phyloP scores from a whole-genome alignment of 2,113 vertebrate species.

The Prietella phreatophila region DNA sequence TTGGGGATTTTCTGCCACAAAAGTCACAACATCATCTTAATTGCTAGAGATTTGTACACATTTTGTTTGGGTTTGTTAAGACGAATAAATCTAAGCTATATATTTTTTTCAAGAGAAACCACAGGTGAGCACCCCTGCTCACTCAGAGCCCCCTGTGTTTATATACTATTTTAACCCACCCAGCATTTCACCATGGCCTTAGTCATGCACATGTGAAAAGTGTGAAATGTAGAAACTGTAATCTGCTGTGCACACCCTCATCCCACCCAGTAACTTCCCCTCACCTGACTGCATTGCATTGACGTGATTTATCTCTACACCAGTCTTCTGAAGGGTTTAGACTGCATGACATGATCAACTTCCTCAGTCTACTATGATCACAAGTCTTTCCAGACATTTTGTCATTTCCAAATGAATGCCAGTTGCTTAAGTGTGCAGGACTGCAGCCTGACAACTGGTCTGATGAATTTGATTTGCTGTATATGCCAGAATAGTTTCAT shows the following conservation, averaged over 20 bases:
- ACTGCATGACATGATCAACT: neutral
- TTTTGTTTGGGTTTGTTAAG: neutral
- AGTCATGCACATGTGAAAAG: neutral
- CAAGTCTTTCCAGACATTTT: neutral
- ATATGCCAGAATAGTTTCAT: neutral
- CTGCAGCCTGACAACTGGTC: neutral
- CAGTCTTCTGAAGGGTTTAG: neutral
- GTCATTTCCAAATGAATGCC: neutral
- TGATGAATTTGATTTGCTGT: neutral
- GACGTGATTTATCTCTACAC: slow-evolving; percentile 17
- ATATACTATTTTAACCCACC: neutral
- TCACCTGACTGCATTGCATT: neutral
- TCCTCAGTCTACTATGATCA: neutral
- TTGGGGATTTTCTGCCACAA: neutral
- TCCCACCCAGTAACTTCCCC: no score
- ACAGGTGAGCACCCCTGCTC: neutral
- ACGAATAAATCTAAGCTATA: neutral
- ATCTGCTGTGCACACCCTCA: neutral
- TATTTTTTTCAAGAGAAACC: neutral
- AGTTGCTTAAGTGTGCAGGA: neutral
- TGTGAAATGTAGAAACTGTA: neutral
- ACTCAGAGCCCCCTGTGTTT: neutral
- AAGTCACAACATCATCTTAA: neutral
- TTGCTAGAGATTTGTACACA: neutral
- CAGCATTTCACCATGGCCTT: neutral